phyloP scores from a whole-genome alignment of 2,888 invertebrate species.

The Branchipolynoe longqiensis region DNA sequence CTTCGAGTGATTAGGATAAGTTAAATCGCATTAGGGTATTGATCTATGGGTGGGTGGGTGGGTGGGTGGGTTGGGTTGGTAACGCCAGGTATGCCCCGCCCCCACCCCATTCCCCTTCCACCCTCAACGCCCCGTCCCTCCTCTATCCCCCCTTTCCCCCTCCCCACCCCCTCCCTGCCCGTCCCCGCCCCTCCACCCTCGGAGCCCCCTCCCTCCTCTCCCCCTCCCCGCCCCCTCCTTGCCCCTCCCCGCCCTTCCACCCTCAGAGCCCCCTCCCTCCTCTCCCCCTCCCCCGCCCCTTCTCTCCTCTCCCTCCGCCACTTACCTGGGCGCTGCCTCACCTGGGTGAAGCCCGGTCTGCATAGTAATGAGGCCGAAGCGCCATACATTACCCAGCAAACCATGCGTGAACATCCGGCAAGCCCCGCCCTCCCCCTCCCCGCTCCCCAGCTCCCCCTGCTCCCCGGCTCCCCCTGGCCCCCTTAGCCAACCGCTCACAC shows the following conservation, averaged over 20 bases:
- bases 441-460: too few relatives aligned
- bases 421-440: neutral
- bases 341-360: neutral
- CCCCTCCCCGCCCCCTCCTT: conserved; percentile 6
- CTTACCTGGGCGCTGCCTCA: conserved; percentile 7
- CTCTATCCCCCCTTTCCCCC: neutral
- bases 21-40: conserved; percentile 47
- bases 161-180: neutral
- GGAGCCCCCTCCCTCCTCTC: neutral
- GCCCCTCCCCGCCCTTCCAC: neutral
- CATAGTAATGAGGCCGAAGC: conserved; percentile 8
- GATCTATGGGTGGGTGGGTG: conserved; percentile 12
- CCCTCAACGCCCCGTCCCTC: neutral
- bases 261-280: neutral
- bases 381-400: conserved; percentile 45
- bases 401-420: conserved; percentile 55
- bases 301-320: neutral
- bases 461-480: too few relatives aligned
- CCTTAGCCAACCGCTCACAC: too few relatives aligned
- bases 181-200: neutral
- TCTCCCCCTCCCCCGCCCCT: neutral
- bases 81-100: neutral
- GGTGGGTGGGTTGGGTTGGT: conserved; percentile 21
- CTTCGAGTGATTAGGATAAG: conserved; percentile 24
- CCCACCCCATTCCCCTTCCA: neutral